A percentile compares a stretch with the other conserved stretches of the same genome.
Evolutionary conservation across 1,140 invertebrate species (phyloP).

Genomic region (Drusus annulatus): DNA sequence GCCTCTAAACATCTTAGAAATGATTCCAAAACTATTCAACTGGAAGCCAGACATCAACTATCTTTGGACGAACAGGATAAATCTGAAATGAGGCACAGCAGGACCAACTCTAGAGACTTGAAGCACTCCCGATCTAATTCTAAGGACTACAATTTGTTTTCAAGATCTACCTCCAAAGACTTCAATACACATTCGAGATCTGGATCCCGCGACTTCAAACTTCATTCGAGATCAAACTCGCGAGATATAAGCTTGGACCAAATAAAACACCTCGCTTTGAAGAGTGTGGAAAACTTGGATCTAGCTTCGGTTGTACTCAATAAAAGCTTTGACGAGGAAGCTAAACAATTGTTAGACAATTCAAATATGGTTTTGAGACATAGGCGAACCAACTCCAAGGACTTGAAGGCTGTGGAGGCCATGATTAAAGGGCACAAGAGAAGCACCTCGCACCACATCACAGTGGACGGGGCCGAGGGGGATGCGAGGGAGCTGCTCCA

Average conservation of each 20-base stretch:
- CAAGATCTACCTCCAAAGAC: slow-evolving; percentile 63
- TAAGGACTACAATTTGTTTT: slow-evolving; percentile 60
- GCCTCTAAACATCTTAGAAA: slow-evolving; percentile 74
- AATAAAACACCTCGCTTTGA: slow-evolving; percentile 66
- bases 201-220: slow-evolving; percentile 64
- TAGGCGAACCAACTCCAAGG: slow-evolving; percentile 73
- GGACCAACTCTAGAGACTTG: slow-evolving; percentile 64
- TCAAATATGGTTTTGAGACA: slow-evolving; percentile 71
- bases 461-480: slow-evolving; percentile 61
- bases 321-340: slow-evolving; percentile 67
- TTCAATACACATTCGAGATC: slow-evolving; percentile 62
- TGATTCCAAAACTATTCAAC: slow-evolving; percentile 74
- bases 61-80: slow-evolving; percentile 64
- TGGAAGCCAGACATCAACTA: slow-evolving; percentile 70
- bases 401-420: slow-evolving; percentile 65
- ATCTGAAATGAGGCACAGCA: slow-evolving; percentile 62
- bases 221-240: slow-evolving; percentile 65
- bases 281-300: slow-evolving; percentile 69
- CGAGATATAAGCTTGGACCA: slow-evolving; percentile 67
- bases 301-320: slow-evolving; percentile 64
- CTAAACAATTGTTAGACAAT: slow-evolving; percentile 67
- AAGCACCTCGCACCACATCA: slow-evolving; percentile 68
- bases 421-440: slow-evolving; percentile 63
- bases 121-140: slow-evolving; percentile 62
- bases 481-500: slow-evolving; percentile 64